Evolutionary conservation across 1,140 invertebrate genomes (phyloP).

Genomic region (Laodelphax striatellus): DNA sequence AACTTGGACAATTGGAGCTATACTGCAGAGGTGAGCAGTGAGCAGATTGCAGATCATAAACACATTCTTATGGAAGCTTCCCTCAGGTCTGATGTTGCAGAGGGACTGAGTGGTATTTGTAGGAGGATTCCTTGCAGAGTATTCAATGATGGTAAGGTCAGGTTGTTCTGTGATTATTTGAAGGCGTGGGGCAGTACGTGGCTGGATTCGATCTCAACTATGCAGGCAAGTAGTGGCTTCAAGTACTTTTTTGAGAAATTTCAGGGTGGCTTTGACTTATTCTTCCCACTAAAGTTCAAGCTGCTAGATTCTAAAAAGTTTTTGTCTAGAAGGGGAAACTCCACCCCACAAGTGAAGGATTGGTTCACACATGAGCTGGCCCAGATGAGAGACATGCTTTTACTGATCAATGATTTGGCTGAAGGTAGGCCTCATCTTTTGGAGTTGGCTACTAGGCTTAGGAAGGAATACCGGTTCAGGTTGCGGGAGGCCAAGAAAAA

Average conservation of each 20-base stretch:
- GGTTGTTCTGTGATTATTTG: neutral
- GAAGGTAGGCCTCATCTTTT: no score
- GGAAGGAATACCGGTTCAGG: no score
- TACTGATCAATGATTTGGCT: no score
- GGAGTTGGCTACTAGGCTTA: no score
- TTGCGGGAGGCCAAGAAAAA: no score
- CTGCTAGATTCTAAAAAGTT: no score
- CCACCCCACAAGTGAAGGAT: no score
- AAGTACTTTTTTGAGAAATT: neutral
- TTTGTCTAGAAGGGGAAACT: no score
- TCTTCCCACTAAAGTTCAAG: no score
- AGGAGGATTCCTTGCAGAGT: neutral
- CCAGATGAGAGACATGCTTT: no score
- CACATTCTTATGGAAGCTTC: neutral
- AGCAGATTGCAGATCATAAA: neutral
- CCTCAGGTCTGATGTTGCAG: neutral
- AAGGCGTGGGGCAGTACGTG: neutral
- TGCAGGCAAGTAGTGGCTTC: neutral
- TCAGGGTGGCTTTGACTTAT: no score
- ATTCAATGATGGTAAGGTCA: neutral
- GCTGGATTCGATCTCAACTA: neutral
- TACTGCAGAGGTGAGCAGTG: neutral
- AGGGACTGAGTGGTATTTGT: neutral
- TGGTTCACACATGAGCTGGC: no score
- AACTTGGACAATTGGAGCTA: conserved; percentile 2